Percentiles rank a stretch among this genome's conserved stretches.
Conservation (phyloP, 2,797 vertebrate species). For the Prionace glauca region DNA sequence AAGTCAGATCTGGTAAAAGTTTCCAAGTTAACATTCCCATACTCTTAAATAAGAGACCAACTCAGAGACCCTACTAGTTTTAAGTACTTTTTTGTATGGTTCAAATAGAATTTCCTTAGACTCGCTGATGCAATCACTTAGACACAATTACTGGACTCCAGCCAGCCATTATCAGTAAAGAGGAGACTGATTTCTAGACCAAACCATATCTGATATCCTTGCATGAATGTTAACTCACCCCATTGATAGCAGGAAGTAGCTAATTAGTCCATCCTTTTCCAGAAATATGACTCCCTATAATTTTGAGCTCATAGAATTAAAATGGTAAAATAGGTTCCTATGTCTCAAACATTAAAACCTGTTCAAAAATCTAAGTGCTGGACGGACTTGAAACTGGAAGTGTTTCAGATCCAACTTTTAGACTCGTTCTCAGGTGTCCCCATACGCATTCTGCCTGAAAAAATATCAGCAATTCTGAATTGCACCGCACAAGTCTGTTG, state of each 20-base stretch:
- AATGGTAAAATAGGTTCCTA: too few relatives aligned
- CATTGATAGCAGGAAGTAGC: not conserved
- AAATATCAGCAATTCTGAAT: too few relatives aligned
- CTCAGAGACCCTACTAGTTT: not conserved
- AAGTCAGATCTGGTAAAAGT: not conserved
- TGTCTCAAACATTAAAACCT: too few relatives aligned
- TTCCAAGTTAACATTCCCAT: not conserved
- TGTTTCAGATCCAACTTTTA: too few relatives aligned
- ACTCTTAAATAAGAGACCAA: not conserved
- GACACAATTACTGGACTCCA: not conserved
- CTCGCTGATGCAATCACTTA: constrained; percentile 12
- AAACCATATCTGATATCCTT: not conserved
- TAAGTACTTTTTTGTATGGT: not conserved
- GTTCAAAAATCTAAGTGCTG: too few relatives aligned
- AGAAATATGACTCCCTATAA: not conserved
- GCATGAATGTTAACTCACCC: constrained; percentile 11
- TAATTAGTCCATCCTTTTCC: not conserved
- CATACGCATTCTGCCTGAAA: too few relatives aligned
- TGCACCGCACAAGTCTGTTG: too few relatives aligned
- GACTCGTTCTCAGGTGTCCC: too few relatives aligned
- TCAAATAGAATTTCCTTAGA: not conserved
- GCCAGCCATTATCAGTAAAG: not conserved
- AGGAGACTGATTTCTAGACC: constrained; percentile 24
- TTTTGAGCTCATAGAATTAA: not conserved
- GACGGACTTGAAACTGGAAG: too few relatives aligned